Conservation (phyloP, 2,797 vertebrate genomes). For the Enteromius fasciolatus region DNA sequence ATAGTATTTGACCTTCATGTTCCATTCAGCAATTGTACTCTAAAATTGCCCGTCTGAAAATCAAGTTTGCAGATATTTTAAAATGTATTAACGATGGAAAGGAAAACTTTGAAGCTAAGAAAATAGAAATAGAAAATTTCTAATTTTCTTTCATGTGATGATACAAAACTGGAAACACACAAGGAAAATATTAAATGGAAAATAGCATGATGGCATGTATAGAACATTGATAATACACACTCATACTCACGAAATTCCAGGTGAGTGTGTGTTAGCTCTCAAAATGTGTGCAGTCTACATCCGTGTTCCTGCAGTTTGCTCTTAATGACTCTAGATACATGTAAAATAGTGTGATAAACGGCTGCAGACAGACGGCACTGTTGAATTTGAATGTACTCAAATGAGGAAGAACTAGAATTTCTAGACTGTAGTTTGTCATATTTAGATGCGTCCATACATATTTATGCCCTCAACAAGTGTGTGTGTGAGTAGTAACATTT, state of each 20-base stretch:
- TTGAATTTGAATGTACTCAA: constrained; percentile 1
- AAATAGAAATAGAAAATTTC: background rate
- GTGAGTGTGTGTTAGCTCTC: background rate
- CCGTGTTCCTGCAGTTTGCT: background rate
- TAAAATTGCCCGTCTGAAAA: background rate
- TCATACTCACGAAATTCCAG: background rate
- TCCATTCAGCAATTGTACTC: background rate
- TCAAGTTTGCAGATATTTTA: background rate
- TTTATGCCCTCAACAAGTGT: background rate
- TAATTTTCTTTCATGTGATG: background rate
- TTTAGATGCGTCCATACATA: constrained; percentile 11
- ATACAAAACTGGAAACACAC: background rate
- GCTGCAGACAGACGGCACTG: background rate
- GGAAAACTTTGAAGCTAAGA: background rate
- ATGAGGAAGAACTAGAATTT: background rate
- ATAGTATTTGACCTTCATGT: constrained; percentile 1
- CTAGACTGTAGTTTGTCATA: constrained; percentile 10
- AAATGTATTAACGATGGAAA: background rate
- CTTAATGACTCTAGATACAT: background rate
- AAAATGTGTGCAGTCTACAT: background rate
- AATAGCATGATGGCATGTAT: background rate
- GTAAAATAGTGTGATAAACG: background rate
- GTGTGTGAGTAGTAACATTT: background rate
- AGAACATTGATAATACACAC: background rate
- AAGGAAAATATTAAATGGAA: background rate